Base-by-base conservation (phyloP, 2,797 vertebrate genomes). In the Linurgus olivaceus region DNA sequence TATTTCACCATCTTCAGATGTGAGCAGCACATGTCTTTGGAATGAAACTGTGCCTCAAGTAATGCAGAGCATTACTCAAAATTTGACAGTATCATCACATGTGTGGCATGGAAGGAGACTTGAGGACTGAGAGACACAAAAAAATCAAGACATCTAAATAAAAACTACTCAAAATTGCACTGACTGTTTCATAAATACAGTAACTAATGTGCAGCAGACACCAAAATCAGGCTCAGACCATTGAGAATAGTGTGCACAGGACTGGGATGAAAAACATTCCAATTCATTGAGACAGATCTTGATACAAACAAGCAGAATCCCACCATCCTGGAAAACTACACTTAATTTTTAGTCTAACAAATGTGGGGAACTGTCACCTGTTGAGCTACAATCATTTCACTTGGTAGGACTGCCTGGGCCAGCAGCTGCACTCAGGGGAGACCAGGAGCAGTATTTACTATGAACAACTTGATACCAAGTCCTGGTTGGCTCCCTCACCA, bases 381-480 rank as follows among this genome's bases (percentile, higher is more conserved):
- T n/a, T 8, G 24, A 88, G 52, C 29, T 37, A 24, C 63, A 14
- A 21, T 9, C 1, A 4, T 55, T 55, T 18, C 26, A 24, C 65
- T 67, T 3, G 6, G 37, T 2, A 50, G 61, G 45, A 9, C 45
- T 37, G 87, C 40, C 50, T 19, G 4, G 1, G 9, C 54, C 13
- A 48, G 80, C 74, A 91, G 90, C 67, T 59, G 55, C 6, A 4
- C 48, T 23, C 10, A 9, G 47, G 35, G 44, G n/a, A 75, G 47
- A 63, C 47, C 59, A 47, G 47, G 37, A 42, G 45, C 75, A 23
- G 18, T 3, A 16, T 55, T 48, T 52, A 7, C 75, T 12, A 17
- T 0, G 2, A 44, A 48, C 51, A 61, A 7, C 48, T 62, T 1
- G 0, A 21, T 6, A 26, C 17, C 5, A 19, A 48, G 52, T 9